Conservation (phyloP, 2,888 invertebrate species). For the Sphaerophoria rueppellii region DNA sequence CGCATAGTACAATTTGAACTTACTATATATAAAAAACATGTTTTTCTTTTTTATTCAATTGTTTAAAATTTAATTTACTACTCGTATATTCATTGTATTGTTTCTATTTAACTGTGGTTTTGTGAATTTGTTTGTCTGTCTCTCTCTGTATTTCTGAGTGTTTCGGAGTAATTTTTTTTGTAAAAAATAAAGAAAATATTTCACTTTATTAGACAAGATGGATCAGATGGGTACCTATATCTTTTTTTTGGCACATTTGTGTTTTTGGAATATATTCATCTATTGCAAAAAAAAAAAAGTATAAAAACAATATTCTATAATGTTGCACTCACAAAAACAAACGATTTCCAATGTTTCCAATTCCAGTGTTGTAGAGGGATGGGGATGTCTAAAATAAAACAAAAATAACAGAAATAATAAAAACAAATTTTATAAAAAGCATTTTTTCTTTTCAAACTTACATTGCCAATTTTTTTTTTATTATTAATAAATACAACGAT, state of each 20-base stretch:
- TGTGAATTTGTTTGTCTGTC: conserved; percentile 68
- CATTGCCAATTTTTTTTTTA: conserved; percentile 56
- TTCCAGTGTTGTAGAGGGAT: conserved; percentile 68
- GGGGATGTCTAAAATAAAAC: conserved; percentile 54
- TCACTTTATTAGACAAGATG: conserved; percentile 72
- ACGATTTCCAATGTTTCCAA: conserved; percentile 48
- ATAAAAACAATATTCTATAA: neutral
- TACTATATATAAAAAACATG: conserved; percentile 59
- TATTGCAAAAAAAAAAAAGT: conserved; percentile 46
- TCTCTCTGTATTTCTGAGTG: conserved; percentile 72
- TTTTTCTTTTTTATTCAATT: conserved; percentile 26
- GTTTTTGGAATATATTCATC: conserved; percentile 31
- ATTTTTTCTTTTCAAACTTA: conserved; percentile 44
- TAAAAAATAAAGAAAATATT: conserved; percentile 37
- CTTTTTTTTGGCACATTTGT: conserved; percentile 63
- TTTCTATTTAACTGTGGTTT: conserved; percentile 54
- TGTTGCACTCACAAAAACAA: conserved; percentile 47
- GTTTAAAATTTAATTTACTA: conserved; percentile 72
- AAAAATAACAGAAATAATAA: conserved; percentile 51
- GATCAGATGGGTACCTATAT: conserved; percentile 66
- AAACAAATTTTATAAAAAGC: conserved; percentile 36
- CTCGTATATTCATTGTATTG: conserved; percentile 73
- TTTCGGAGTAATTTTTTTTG: conserved; percentile 67
- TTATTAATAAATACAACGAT: no score
- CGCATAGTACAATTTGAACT: conserved; percentile 60